phyloP scores from a whole-genome alignment of 2,888 invertebrate species.

The Epistrophella euchroma region DNA sequence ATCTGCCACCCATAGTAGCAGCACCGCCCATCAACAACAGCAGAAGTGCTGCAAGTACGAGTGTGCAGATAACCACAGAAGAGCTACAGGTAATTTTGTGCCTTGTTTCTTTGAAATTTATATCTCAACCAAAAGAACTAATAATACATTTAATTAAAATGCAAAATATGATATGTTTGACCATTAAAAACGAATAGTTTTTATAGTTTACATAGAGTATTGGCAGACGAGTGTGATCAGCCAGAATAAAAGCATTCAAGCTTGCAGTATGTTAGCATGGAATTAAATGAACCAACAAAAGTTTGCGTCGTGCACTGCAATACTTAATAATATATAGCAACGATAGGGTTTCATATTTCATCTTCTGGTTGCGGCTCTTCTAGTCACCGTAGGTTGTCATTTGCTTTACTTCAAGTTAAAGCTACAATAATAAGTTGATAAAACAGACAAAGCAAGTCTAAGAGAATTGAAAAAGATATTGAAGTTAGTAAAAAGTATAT shows the following conservation, averaged over 20 bases:
- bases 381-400: neutral
- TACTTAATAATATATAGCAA: neutral
- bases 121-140: neutral
- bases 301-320: neutral
- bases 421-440: neutral
- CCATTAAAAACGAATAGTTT: neutral
- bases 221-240: constrained; percentile 11
- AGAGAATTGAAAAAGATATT: constrained; percentile 23
- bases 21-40: constrained; percentile 72
- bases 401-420: neutral
- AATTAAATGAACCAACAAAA: constrained; percentile 20
- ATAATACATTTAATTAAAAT: constrained; percentile 1
- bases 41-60: constrained; percentile 83
- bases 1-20: constrained; percentile 79
- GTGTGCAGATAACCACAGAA: constrained; percentile 86
- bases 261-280: constrained; percentile 23
- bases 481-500: neutral
- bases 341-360: constrained; percentile 37
- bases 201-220: neutral
- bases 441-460: neutral
- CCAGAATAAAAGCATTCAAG: neutral
- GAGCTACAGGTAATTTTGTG: constrained; percentile 88
- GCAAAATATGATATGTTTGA: constrained; percentile 12
- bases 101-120: neutral
- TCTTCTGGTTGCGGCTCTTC: constrained; percentile 21